phyloP scores from a whole-genome alignment of 1,140 invertebrate genomes.

The Mamestra configurata region DNA sequence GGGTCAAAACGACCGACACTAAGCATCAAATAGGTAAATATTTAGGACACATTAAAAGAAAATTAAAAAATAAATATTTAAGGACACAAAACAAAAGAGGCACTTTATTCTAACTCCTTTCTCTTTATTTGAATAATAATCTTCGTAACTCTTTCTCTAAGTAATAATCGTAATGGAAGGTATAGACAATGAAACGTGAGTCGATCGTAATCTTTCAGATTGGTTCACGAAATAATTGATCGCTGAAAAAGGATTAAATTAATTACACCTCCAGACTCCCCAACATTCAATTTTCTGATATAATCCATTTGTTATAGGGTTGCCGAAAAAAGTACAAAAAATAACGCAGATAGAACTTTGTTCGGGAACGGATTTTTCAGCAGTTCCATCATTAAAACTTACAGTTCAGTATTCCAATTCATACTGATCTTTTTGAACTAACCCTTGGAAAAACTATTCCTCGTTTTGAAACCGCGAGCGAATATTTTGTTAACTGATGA shows the following conservation, averaged over 20 bases:
- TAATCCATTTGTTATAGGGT: conserved; percentile 41
- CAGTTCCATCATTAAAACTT: too few species aligned
- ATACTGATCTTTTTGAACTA: too few species aligned
- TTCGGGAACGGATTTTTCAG: neutral
- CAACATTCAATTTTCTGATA: conserved; percentile 41
- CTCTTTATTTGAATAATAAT: neutral
- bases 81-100: neutral
- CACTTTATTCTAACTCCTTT: conserved; percentile 1
- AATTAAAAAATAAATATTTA: too few species aligned
- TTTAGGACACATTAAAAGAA: too few species aligned
- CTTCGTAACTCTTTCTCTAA: neutral
- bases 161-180: neutral
- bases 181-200: neutral
- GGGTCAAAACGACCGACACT: too few species aligned
- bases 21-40: too few species aligned
- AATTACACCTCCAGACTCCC: conserved; percentile 20
- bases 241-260: conserved; percentile 23
- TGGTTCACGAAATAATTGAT: conserved; percentile 19
- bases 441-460: too few species aligned
- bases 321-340: neutral
- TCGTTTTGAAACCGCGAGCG: too few species aligned
- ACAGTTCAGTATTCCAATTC: too few species aligned
- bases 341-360: neutral
- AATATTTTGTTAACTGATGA: too few species aligned
- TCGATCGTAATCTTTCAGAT: conserved; percentile 36